These are phyloP conservation scores for Anthopleura xanthogrammica DNA, from an alignment of 92 coral and sea anemone species.

Conservation along the genomic window DNA sequence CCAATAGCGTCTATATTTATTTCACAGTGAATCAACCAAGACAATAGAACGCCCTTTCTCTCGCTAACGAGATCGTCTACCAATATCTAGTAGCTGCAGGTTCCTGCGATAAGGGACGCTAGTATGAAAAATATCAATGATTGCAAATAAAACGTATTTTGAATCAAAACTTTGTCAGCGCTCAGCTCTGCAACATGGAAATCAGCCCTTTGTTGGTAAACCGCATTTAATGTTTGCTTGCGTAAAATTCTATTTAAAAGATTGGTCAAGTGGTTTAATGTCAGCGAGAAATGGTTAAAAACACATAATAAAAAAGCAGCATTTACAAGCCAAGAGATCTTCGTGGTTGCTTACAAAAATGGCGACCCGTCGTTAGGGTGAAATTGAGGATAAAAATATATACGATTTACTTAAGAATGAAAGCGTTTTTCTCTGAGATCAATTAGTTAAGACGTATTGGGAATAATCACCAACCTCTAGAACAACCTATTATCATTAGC, in stretches of 20 bases:
- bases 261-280: too few species aligned
- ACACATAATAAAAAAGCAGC: too few species aligned
- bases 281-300: too few species aligned
- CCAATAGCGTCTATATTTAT: conserved; percentile 1
- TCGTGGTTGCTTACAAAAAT: neutral
- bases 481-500: neutral
- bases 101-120: neutral
- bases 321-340: neutral
- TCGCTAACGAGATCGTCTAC: neutral
- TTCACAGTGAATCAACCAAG: neutral
- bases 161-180: too few species aligned
- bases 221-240: too few species aligned
- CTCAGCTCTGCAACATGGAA: too few species aligned
- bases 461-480: neutral
- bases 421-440: neutral
- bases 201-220: too few species aligned
- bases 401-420: neutral
- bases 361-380: neutral
- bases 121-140: neutral
- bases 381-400: neutral
- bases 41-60: conserved; percentile 3
- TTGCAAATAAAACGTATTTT: too few species aligned
- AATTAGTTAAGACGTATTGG: neutral
- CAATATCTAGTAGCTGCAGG: neutral
- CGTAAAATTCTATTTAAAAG: too few species aligned